phyloP scores from a whole-genome alignment of 2,888 invertebrate species.

The Nephrotoma guestfalica region DNA sequence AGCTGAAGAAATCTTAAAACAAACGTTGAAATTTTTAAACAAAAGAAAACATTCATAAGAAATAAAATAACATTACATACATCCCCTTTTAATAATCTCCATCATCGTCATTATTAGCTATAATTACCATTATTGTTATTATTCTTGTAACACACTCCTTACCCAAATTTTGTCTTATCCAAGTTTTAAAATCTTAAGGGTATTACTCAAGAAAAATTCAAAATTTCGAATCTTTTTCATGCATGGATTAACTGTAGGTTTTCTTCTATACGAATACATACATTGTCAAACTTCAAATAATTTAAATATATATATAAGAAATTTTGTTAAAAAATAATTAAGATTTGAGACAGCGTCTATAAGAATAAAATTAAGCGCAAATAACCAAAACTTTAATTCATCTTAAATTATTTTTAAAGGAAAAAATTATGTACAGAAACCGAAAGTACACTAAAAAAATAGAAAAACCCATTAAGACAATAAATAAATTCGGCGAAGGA shows the following conservation, averaged over 20 bases:
- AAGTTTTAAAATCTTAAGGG: not conserved
- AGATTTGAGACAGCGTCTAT: not conserved
- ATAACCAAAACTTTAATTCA: not conserved
- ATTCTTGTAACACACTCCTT: not conserved
- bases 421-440: not conserved
- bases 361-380: not conserved
- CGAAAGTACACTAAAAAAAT: not conserved
- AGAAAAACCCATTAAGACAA: not conserved
- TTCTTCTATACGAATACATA: no score
- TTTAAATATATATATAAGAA: not conserved
- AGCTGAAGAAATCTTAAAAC: not conserved
- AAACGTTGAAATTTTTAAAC: not conserved
- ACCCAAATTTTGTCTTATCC: not conserved
- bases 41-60: not conserved
- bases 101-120: not conserved
- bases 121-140: not conserved
- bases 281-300: no score
- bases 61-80: not conserved
- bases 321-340: not conserved
- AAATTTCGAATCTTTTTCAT: not conserved
- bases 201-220: not conserved
- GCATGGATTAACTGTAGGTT: not conserved
- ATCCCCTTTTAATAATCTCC: not conserved
- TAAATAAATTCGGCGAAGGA: not conserved
- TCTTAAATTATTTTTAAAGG: not conserved